Evolutionary conservation across 1,140 invertebrate species (phyloP).

Genomic region (Dendrolimus kikuchii): DNA sequence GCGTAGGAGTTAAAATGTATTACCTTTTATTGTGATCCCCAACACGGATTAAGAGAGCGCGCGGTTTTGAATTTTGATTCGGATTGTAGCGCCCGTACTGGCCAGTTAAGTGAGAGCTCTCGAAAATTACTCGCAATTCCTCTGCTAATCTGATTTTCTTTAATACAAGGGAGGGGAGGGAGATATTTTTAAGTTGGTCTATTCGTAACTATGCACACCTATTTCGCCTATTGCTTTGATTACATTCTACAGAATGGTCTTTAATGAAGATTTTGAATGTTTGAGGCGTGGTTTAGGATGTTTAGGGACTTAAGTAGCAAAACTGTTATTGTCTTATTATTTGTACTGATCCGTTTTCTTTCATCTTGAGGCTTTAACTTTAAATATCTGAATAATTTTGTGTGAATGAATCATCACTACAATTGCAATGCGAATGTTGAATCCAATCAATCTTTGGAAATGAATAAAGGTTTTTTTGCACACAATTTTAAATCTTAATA

Average conservation of each 20-base stretch:
- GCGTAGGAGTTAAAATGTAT: constrained; percentile 64
- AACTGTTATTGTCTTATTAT: constrained; percentile 15
- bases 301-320: constrained; percentile 29
- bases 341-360: too few species aligned
- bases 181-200: constrained; percentile 31
- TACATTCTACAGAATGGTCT: constrained; percentile 50
- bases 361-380: too few species aligned
- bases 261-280: constrained; percentile 58
- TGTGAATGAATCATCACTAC: too few species aligned
- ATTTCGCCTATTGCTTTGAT: constrained; percentile 61
- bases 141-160: constrained; percentile 34
- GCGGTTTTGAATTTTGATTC: constrained; percentile 72
- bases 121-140: constrained; percentile 37
- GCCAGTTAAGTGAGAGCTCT: constrained; percentile 56
- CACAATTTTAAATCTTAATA: too few species aligned
- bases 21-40: constrained; percentile 71
- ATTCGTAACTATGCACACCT: constrained; percentile 51
- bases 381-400: too few species aligned
- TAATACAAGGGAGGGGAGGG: constrained; percentile 14
- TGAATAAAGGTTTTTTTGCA: too few species aligned
- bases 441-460: too few species aligned
- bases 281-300: constrained; percentile 30
- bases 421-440: too few species aligned
- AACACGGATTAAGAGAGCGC: constrained; percentile 69
- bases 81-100: constrained; percentile 52